A percentile compares a stretch with the other conserved stretches of the same genome.
Evolutionary conservation across 1,140 invertebrate genomes (phyloP).

Genomic region (Oryzaephilus surinamensis): DNA sequence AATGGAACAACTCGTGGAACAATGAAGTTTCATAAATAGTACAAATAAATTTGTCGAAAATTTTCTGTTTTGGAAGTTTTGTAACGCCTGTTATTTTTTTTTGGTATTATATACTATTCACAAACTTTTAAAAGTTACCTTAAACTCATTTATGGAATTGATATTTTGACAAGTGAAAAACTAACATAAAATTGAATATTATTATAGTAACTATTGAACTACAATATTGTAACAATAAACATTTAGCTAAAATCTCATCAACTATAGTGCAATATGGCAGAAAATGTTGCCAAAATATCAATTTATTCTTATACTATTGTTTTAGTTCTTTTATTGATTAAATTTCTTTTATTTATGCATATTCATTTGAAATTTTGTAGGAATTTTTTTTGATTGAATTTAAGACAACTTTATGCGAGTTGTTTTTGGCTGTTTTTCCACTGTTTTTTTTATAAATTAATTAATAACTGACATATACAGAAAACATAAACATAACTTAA

Average conservation of each 20-base stretch:
- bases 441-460: no score
- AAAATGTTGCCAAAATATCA: no score
- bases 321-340: no score
- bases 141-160: neutral
- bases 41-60: neutral
- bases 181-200: conserved; percentile 4
- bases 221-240: conserved; percentile 18
- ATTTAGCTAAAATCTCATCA: conserved; percentile 14
- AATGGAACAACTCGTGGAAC: no score
- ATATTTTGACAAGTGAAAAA: conserved; percentile 1
- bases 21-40: neutral
- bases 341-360: no score
- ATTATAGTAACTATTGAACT: conserved; percentile 10
- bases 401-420: no score
- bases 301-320: no score
- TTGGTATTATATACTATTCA: conserved; percentile 2
- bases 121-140: conserved; percentile 9
- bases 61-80: neutral
- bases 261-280: conserved; percentile 2
- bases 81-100: neutral
- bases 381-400: no score
- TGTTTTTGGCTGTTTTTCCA: no score
- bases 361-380: no score
- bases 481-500: conserved; percentile 5
- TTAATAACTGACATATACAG: no score